Evolutionary conservation across 1,140 invertebrate species (phyloP).

Genomic region (Calycopis cecrops): DNA sequence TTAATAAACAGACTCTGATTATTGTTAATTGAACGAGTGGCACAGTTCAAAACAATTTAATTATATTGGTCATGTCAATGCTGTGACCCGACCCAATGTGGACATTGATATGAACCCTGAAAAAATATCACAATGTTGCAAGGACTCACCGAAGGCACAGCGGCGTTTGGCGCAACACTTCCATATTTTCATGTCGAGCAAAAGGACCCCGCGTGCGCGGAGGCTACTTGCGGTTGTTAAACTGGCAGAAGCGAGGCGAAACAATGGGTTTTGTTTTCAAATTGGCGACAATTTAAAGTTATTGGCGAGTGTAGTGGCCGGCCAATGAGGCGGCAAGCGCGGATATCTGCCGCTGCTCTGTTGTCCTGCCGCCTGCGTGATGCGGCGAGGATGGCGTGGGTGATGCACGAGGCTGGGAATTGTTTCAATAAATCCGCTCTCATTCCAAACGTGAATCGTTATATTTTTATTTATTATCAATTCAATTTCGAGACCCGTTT

Average conservation of each 20-base stretch:
- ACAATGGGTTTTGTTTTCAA: conserved; percentile 73
- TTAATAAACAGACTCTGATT: no score
- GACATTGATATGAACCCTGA: no score
- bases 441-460: no score
- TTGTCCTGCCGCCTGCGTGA: background rate
- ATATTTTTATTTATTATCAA: no score
- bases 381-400: conserved; percentile 59
- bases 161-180: conserved; percentile 49
- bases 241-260: conserved; percentile 61
- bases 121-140: background rate
- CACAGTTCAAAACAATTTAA: no score
- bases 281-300: conserved; percentile 60
- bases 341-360: conserved; percentile 14
- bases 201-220: conserved; percentile 41
- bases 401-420: conserved; percentile 19
- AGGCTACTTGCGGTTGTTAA: conserved; percentile 54
- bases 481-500: no score
- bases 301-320: conserved; percentile 46
- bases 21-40: no score
- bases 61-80: no score
- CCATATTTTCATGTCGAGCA: conserved; percentile 57
- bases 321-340: conserved; percentile 44
- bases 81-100: no score
- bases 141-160: conserved; percentile 22
- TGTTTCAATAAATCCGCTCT: no score